Conservation (phyloP, 2,113 vertebrate species). For the Empidonax alnorum region DNA sequence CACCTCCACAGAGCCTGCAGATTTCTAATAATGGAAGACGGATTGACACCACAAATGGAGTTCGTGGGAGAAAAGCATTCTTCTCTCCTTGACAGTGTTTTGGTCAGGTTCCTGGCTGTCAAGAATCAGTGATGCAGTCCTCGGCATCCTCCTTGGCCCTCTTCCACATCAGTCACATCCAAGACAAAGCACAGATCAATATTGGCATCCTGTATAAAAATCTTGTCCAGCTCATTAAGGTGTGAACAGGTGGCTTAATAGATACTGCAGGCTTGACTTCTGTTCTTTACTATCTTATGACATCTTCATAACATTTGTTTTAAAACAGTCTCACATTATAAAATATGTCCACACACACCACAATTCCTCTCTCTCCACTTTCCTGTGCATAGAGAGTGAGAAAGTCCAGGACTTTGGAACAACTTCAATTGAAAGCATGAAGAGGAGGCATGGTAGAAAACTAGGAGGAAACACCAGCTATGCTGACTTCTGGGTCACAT, state of each 20-base stretch:
- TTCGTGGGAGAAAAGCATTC: background rate
- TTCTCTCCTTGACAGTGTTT: background rate
- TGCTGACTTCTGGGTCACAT: background rate
- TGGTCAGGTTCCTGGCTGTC: background rate
- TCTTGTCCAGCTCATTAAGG: slow-evolving; percentile 40
- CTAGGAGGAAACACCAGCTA: background rate
- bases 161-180: background rate
- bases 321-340: background rate
- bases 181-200: slow-evolving; percentile 40
- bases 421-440: background rate
- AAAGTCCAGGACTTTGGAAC: background rate
- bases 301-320: background rate
- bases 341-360: background rate
- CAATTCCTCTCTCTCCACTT: background rate
- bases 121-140: background rate
- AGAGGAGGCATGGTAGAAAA: background rate
- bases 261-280: background rate
- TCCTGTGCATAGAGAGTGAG: background rate
- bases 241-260: background rate
- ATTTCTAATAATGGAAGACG: background rate
- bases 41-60: background rate
- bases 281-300: background rate
- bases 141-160: background rate
- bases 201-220: background rate
- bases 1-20: background rate